Evolutionary conservation across 2,797 vertebrate genomes (phyloP).

Genomic region (Sorex maritimensis): DNA sequence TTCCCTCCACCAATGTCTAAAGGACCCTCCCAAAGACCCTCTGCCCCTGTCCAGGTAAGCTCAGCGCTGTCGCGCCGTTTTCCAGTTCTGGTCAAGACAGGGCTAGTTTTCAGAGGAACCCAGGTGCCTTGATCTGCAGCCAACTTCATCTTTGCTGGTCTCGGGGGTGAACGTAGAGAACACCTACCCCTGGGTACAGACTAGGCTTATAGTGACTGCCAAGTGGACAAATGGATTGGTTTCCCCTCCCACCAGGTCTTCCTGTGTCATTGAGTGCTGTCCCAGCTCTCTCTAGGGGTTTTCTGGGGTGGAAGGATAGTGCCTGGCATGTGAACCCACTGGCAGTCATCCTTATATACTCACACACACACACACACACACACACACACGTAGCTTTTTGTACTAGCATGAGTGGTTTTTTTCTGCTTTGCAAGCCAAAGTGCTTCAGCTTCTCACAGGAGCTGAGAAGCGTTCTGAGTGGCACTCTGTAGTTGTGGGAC

Average conservation of each 20-base stretch:
- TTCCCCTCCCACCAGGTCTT: background rate
- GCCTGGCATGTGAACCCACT: background rate
- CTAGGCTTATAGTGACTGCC: background rate
- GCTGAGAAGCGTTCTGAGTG: background rate
- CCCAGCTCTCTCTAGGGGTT: background rate
- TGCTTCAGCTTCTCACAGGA: conserved; percentile 5
- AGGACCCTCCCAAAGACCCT: no score
- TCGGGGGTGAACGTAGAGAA: background rate
- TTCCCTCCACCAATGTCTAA: no score
- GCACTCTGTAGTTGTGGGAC: background rate
- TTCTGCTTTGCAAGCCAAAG: conserved; percentile 49
- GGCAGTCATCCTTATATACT: background rate
- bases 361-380: background rate
- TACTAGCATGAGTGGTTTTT: background rate
- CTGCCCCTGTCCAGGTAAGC: no score
- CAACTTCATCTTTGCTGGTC: background rate
- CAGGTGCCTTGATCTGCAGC: background rate
- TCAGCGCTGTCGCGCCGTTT: no score
- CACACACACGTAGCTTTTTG: background rate
- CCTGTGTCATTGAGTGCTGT: background rate
- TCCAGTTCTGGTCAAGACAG: background rate
- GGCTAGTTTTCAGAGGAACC: conserved; percentile 16
- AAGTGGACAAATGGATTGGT: background rate
- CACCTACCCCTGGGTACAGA: background rate
- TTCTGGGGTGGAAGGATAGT: background rate